Base-by-base conservation (phyloP, 2,797 vertebrate genomes). In the Syndactyla subalaris region DNA sequence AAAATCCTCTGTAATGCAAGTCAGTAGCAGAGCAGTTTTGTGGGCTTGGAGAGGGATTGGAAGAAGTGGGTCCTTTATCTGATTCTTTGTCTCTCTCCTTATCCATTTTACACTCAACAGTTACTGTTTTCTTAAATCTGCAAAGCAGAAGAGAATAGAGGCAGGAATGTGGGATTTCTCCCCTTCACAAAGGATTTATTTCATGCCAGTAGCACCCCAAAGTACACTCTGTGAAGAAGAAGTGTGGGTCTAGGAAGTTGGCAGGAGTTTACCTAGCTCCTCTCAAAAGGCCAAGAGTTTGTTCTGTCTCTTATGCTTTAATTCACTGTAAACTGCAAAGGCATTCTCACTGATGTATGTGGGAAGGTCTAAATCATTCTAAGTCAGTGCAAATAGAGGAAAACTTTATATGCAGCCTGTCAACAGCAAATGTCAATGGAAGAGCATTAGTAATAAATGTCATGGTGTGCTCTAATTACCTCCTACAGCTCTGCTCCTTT, bases 371-470 rank as follows among this genome's bases (percentile, higher is more conserved):
- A 6, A 85, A 88, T 93, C 77, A 30, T 48, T 95, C 12, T 71
- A 93, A 91, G 72, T 79, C 88, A 89, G 43, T 61, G 66, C 49
- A 61, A 95, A 96, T 29, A 93, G 59, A 89, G 30, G 51, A 91
- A 96, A 97, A 92, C 66, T 96, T 96, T 84, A 94, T 92, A 86
- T 92, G 87, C 84, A 96, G 81, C 52, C 89, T 93, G 92, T 95
- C 90, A 97, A 95, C 83, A 89, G 94, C 80, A 96, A 97, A 94
- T 97, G 92, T 96, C 92, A 94, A 52, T 91, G 86, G 76, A 95
- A 96, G 58, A 96, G 73, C 90, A 89, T 95, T 94, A 93, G 86
- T 90, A 97, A 95, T 96, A 94, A 97, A 97, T 92, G 87, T 81
- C 91, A 90, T 80, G 81, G 89, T 88, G 95, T 85, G 86, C 70